Evolutionary conservation across 2,113 vertebrate species (phyloP).

Genomic region (Leuciscus idus): DNA sequence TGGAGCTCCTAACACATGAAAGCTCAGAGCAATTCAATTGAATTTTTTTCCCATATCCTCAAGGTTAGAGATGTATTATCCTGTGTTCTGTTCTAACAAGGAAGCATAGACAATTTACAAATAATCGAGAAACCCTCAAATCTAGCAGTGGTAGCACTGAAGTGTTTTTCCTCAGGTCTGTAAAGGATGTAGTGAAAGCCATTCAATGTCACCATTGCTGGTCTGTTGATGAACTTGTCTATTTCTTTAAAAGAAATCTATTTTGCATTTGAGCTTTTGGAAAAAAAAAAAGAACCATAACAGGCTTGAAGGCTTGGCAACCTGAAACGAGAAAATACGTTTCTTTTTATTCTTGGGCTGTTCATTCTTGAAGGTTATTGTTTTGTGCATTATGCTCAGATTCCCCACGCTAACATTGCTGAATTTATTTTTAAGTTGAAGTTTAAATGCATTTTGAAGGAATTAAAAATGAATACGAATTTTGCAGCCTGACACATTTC

Average conservation of each 20-base stretch:
- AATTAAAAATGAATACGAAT: background rate
- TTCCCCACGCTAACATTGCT: background rate
- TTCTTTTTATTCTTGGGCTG: too few relatives aligned
- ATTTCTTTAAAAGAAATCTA: background rate
- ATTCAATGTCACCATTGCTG: slow-evolving; percentile 6
- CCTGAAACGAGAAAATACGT: background rate
- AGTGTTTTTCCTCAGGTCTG: background rate
- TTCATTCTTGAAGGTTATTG: slow-evolving; percentile 14
- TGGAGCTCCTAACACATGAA: slow-evolving; percentile 5
- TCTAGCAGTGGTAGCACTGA: slow-evolving; percentile 15
- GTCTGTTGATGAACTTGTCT: background rate
- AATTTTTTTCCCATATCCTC: slow-evolving; percentile 29
- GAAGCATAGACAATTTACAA: background rate
- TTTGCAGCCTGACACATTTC: background rate
- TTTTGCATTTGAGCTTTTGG: background rate
- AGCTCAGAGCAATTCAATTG: slow-evolving; percentile 7
- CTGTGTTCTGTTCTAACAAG: slow-evolving; percentile 12
- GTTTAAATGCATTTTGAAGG: background rate
- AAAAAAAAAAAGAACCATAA: background rate
- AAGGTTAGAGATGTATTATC: slow-evolving; percentile 30
- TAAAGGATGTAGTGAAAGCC: background rate
- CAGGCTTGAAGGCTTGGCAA: background rate
- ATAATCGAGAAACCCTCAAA: background rate
- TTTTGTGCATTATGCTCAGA: background rate
- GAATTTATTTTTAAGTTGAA: background rate